Conservation (phyloP, 2,888 invertebrate genomes). For the Apotomis turbidana region DNA sequence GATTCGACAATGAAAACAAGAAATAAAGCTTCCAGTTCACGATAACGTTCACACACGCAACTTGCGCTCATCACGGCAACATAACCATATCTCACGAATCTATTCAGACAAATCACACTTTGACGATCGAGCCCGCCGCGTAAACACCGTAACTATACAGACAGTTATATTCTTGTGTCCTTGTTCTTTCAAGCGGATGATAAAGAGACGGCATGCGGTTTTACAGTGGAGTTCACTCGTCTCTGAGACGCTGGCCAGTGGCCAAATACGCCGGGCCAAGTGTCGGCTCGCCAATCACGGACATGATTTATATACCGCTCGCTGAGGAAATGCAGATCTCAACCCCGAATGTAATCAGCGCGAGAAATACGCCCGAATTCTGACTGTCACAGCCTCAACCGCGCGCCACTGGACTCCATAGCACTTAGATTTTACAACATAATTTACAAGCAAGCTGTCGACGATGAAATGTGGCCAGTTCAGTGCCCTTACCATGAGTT, state of each 20-base stretch:
- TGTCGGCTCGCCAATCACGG: slow-evolving; percentile 35
- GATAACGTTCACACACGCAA: slow-evolving; percentile 16
- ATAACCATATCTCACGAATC: slow-evolving; percentile 28
- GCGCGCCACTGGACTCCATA: neutral
- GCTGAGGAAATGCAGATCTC: slow-evolving; percentile 37
- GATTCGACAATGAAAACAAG: slow-evolving; percentile 23
- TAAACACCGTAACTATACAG: slow-evolving; percentile 1
- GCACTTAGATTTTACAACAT: slow-evolving; percentile 4
- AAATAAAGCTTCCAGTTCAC: slow-evolving; percentile 14
- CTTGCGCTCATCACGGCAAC: slow-evolving; percentile 1
- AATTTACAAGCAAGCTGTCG: neutral
- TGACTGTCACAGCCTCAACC: neutral
- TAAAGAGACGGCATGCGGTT: slow-evolving; percentile 10
- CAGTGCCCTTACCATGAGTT: too few relatives aligned
- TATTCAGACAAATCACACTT: slow-evolving; percentile 34
- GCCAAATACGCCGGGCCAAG: slow-evolving; percentile 27
- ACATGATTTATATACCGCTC: slow-evolving; percentile 34
- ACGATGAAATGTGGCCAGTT: neutral
- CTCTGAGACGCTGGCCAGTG: slow-evolving; percentile 18
- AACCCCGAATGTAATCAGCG: slow-evolving; percentile 37
- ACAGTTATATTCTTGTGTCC: neutral
- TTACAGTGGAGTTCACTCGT: neutral
- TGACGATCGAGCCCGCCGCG: slow-evolving; percentile 6
- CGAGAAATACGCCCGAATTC: slow-evolving; percentile 10
- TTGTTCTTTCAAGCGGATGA: slow-evolving; percentile 1